Base-by-base conservation (phyloP, 2,888 invertebrate genomes). In the Girardia tigrina region DNA sequence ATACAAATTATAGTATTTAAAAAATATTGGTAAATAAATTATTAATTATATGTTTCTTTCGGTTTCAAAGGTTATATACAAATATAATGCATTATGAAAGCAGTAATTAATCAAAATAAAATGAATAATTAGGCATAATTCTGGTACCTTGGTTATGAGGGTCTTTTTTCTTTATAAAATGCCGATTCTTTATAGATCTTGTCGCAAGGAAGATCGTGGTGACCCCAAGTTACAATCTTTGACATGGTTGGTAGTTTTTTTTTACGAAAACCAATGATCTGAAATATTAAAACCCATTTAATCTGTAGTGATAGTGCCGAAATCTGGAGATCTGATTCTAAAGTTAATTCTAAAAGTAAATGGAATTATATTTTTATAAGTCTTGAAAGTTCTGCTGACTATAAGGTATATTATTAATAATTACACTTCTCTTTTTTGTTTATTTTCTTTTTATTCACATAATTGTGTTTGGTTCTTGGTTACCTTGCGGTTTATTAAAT, bases 161-260 rank as follows among this genome's bases (percentile, higher is more conserved):
- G 16, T 8, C 8, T 36, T 8, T 36, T 12, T 12, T 12, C 8
- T 36, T 36, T 36, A 12, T 36, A 36, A 36, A 12, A 36, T 8
- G 36, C n/a, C n/a, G 36, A 36, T 36, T 36, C 36, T 56, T 56
- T 56, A n/a, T n/a, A 56, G 56, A 56, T 56, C 56, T 12, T 56
- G 56, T 56, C 56, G 56, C n/a, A 56, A 56, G n/a, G 56, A 56
- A 56, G 56, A 56, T n/a, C 56, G 56, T 8, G 56, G 56, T n/a
- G 56, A 56, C 23, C 20, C 56, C 4, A 56, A 56, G 23, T n/a
- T 56, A 23, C 56, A 56, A n/a, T 56, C 56, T 56, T 23, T 56
- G 56, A 56, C 56, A 56, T 56, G 56, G 56, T 56, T 56, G 56
- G 56, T 56, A 56, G n/a, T n/a, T n/a, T n/a, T n/a, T n/a, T n/a